Percentiles rank a stretch among this genome's conserved stretches.
Conservation (phyloP, 2,888 invertebrate species). For the Hirtodrosophila confusa region DNA sequence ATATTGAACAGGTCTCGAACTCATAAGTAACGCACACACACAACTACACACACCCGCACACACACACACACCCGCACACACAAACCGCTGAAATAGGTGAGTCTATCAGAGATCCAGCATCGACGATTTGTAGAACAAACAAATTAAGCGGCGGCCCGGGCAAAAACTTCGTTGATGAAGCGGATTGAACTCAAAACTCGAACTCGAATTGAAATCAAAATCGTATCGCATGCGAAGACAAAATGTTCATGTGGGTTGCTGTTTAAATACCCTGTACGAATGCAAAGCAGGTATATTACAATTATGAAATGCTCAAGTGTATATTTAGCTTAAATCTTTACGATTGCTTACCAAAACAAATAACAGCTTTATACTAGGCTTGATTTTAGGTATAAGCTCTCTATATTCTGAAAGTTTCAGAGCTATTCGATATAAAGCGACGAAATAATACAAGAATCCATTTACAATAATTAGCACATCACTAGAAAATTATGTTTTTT, state of each 20-base stretch:
- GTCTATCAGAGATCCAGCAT: conserved; percentile 61
- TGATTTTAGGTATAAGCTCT: too few relatives aligned
- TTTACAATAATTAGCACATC: too few relatives aligned
- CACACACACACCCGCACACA: conserved; percentile 8
- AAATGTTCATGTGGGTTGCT: conserved; percentile 69
- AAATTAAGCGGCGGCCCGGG: conserved; percentile 60
- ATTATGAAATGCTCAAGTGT: too few relatives aligned
- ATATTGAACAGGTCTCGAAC: conserved; percentile 28
- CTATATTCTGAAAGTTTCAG: too few relatives aligned
- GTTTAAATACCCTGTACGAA: not conserved
- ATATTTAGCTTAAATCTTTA: too few relatives aligned
- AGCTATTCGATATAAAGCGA: too few relatives aligned
- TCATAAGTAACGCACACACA: not conserved
- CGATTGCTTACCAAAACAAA: too few relatives aligned
- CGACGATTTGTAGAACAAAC: conserved; percentile 74
- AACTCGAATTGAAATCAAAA: conserved; percentile 47
- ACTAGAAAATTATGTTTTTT: too few relatives aligned
- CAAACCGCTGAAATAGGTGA: conserved; percentile 2
- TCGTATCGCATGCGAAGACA: conserved; percentile 41
- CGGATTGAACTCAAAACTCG: conserved; percentile 34
- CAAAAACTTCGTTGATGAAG: conserved; percentile 30
- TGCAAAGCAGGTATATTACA: too few relatives aligned
- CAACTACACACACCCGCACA: conserved; percentile 10
- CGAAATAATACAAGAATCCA: too few relatives aligned
- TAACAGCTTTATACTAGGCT: too few relatives aligned